phyloP scores from a whole-genome alignment of 1,140 invertebrate genomes.

The Microplitis mediator region DNA sequence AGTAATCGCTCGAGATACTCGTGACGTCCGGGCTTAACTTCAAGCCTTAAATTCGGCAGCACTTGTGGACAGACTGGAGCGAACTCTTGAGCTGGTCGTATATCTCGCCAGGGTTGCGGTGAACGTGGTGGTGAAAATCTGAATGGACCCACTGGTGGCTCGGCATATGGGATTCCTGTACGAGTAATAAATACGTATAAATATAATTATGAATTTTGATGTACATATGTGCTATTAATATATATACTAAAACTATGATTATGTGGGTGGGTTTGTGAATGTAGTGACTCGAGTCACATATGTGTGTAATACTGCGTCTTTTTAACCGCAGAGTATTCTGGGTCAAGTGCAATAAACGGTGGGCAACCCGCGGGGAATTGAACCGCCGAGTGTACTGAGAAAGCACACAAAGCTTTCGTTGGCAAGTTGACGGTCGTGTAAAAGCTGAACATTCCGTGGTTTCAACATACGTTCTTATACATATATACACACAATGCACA shows the following conservation, averaged over 20 bases:
- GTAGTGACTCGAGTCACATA: neutral
- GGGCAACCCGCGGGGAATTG: conserved; percentile 18
- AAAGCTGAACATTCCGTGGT: neutral
- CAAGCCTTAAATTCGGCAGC: conserved; percentile 67
- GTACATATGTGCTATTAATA: too few relatives aligned
- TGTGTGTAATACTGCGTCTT: neutral
- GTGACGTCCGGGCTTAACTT: conserved; percentile 69
- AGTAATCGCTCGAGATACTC: conserved; percentile 73
- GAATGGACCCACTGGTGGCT: conserved; percentile 80
- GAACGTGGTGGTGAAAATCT: conserved; percentile 86
- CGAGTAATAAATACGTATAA: conserved; percentile 18
- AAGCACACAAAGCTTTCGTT: conserved; percentile 15
- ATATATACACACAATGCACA: neutral
- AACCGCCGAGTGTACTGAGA: conserved; percentile 15
- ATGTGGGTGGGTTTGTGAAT: too few relatives aligned
- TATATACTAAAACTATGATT: too few relatives aligned
- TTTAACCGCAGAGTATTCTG: conserved; percentile 15
- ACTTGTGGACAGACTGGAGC: conserved; percentile 86
- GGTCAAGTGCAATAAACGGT: conserved; percentile 29
- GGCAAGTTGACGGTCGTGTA: neutral
- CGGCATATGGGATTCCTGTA: conserved; percentile 87
- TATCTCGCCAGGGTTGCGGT: conserved; percentile 73
- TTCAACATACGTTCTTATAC: too few relatives aligned
- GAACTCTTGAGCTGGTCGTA: conserved; percentile 74
- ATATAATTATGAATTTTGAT: neutral